These are phyloP conservation scores for Oncopeltus fasciatus DNA, from an alignment of 1,140 invertebrate species.

Conservation along the genomic window DNA sequence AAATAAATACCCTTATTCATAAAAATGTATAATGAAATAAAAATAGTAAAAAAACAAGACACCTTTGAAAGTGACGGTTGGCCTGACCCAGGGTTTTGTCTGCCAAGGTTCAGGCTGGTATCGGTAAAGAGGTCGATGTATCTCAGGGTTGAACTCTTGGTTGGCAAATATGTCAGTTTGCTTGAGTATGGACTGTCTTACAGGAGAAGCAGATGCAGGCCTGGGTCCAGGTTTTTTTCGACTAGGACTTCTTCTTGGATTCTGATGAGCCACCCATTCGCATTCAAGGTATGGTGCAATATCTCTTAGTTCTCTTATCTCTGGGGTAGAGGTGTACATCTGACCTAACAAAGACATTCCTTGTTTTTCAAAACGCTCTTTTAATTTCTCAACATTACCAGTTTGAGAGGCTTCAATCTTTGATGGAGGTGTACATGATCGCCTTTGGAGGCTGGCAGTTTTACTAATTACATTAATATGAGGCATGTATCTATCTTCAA, in stretches of 20 bases:
- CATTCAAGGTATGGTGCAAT: constrained; percentile 61
- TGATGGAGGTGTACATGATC: constrained; percentile 27
- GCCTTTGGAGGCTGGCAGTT: constrained; percentile 47
- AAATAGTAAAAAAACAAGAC: constrained; percentile 26
- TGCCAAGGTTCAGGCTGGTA: constrained; percentile 44
- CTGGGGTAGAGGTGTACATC: constrained; percentile 67
- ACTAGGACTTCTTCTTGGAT: constrained; percentile 34
- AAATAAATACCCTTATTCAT: not conserved
- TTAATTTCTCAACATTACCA: constrained; percentile 50
- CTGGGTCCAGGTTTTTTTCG: constrained; percentile 45
- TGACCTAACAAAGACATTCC: constrained; percentile 52
- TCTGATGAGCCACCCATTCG: constrained; percentile 59
- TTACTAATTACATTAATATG: constrained; percentile 79
- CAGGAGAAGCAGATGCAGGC: constrained; percentile 32
- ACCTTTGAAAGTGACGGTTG: constrained; percentile 66
- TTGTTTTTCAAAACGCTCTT: constrained; percentile 46
- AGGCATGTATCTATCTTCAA: constrained; percentile 62
- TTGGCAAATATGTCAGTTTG: constrained; percentile 42
- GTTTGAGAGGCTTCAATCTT: constrained; percentile 26
- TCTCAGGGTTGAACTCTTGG: constrained; percentile 54
- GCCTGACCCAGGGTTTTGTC: constrained; percentile 31
- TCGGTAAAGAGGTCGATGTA: constrained; percentile 56
- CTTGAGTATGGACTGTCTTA: constrained; percentile 43
- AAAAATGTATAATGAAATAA: not conserved
- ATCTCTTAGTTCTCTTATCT: constrained; percentile 57